These are phyloP conservation scores for Gonioctena quinquepunctata DNA, from an alignment of 1,140 invertebrate genomes.

Conservation along the genomic window DNA sequence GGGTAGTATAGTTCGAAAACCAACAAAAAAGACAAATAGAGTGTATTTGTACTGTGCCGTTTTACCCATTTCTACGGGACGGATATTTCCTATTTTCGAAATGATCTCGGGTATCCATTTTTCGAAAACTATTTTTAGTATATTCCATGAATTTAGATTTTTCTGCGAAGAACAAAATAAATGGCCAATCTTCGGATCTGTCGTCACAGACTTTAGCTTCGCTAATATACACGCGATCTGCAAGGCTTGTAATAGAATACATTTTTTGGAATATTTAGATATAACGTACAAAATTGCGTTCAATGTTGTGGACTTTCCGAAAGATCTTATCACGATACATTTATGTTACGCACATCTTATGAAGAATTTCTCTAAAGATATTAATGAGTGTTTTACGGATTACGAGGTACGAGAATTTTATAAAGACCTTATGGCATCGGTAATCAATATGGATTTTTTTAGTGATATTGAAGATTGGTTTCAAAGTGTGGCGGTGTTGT, in stretches of 20 bases:
- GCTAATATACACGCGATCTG: slow-evolving; percentile 19
- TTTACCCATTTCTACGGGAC: background rate
- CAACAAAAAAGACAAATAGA: background rate
- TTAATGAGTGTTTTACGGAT: background rate
- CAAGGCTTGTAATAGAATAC: slow-evolving; percentile 21
- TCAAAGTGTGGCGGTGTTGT: background rate
- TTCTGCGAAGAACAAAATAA: slow-evolving; percentile 11
- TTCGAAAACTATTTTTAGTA: slow-evolving; percentile 9
- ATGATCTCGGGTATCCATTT: slow-evolving; percentile 10
- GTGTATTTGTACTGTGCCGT: background rate
- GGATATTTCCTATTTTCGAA: slow-evolving; percentile 9
- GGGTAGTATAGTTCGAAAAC: background rate
- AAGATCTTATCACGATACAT: background rate
- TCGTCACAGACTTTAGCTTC: slow-evolving; percentile 14
- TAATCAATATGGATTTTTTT: background rate
- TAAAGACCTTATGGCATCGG: slow-evolving; percentile 2
- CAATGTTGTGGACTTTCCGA: no score
- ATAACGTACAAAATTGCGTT: background rate
- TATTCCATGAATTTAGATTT: slow-evolving; percentile 13
- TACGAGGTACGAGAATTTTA: background rate
- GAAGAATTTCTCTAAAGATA: slow-evolving; percentile 13
- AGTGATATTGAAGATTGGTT: slow-evolving; percentile 1
- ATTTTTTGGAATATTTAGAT: slow-evolving; percentile 4
- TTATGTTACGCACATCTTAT: slow-evolving; percentile 21
- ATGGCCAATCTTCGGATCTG: slow-evolving; percentile 12